Conservation (phyloP, 2,888 invertebrate species). For the Heterodera filipjevi region DNA sequence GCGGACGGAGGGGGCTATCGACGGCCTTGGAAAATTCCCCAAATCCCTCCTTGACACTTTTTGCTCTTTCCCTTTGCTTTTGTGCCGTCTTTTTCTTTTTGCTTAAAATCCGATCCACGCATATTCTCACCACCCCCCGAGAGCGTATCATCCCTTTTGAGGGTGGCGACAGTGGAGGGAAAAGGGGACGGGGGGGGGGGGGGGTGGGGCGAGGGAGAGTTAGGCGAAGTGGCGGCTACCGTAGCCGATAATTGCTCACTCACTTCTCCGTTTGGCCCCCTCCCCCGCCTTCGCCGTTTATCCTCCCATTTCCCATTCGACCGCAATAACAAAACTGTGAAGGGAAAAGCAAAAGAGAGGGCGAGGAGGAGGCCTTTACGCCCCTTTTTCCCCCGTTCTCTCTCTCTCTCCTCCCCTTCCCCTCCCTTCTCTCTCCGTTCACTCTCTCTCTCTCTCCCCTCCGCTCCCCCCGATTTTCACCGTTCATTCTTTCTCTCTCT, state of each 20-base stretch:
- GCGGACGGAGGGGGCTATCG: background rate
- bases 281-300: too few relatives aligned
- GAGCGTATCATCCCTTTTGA: conserved; percentile 2
- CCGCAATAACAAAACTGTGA: background rate
- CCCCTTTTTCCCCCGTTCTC: background rate
- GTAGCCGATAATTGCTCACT: conserved; percentile 1
- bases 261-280: background rate
- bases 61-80: background rate
- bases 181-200: too few relatives aligned
- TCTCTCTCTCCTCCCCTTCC: background rate
- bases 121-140: conserved; percentile 10
- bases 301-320: background rate
- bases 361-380: background rate
- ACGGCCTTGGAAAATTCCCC: background rate
- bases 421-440: background rate
- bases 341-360: background rate
- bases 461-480: background rate
- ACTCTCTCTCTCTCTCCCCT: background rate
- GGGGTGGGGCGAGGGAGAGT: too few relatives aligned
- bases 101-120: background rate
- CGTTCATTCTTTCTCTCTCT: too few relatives aligned
- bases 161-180: too few relatives aligned
- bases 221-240: background rate
- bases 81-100: background rate
- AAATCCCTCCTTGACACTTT: conserved; percentile 5